Percentiles rank a stretch among this genome's conserved stretches.
Conservation (phyloP, 2,113 vertebrate genomes). For the Ochotona princeps region DNA sequence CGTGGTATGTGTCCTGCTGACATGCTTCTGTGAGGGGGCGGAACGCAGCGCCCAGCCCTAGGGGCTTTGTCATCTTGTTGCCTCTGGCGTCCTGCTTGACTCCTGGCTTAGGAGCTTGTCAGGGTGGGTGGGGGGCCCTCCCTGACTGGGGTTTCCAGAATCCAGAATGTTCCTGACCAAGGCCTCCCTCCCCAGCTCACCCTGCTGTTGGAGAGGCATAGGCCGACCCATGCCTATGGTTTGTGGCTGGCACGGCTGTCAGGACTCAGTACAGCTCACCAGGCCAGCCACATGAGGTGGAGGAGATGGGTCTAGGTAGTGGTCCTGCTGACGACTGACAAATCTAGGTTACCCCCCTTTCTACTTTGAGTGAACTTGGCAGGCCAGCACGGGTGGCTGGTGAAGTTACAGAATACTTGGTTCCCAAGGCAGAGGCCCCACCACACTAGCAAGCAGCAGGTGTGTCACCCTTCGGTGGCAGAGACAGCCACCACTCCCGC, state of each 20-base stretch:
- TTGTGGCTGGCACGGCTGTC: not conserved
- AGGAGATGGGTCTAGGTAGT: not conserved
- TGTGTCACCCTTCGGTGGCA: not conserved
- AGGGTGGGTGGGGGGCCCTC: rapidly evolving
- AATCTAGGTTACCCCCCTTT: not conserved
- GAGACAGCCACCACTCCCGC: not conserved
- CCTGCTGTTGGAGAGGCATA: not conserved
- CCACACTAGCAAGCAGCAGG: not conserved
- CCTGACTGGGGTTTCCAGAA: not conserved
- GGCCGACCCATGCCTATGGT: not conserved
- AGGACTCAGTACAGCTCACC: not conserved
- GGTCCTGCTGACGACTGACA: not conserved
- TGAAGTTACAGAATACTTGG: not conserved
- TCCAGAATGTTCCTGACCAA: not conserved
- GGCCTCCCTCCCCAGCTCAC: not conserved
- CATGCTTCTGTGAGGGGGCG: no score
- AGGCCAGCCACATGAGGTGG: not conserved
- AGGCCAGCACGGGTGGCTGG: not conserved
- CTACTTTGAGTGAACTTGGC: not conserved
- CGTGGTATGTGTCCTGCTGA: no score
- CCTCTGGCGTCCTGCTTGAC: not conserved
- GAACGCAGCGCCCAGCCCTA: no score
- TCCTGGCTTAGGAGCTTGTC: not conserved
- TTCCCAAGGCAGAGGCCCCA: not conserved
- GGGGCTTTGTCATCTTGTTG: not conserved